These are phyloP conservation scores for Drosophila sturtevanti DNA, from an alignment of 1,140 invertebrate species.

Conservation along the genomic window DNA sequence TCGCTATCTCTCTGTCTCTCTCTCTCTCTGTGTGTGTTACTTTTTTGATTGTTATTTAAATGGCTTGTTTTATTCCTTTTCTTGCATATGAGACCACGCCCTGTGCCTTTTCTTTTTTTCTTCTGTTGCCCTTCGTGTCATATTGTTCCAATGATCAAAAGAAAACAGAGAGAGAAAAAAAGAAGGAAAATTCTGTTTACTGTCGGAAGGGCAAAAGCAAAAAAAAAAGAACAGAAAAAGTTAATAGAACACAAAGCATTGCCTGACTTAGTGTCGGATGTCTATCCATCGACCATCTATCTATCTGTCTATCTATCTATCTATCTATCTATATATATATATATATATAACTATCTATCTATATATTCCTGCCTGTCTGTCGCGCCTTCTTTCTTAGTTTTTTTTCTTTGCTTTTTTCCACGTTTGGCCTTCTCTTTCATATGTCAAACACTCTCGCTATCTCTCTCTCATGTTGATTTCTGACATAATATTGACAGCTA, in stretches of 20 bases:
- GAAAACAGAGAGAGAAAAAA: neutral
- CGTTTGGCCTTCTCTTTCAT: slow-evolving; percentile 7
- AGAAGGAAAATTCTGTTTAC: slow-evolving; percentile 1
- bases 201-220: slow-evolving; percentile 25
- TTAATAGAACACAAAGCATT: slow-evolving; percentile 48
- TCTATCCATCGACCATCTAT: slow-evolving; percentile 56
- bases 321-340: slow-evolving; percentile 11
- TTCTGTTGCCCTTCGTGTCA: slow-evolving; percentile 34
- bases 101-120: neutral
- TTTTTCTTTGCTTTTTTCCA: neutral
- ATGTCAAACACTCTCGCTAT: slow-evolving; percentile 53
- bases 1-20: neutral
- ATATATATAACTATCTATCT: slow-evolving; percentile 10
- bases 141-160: slow-evolving; percentile 3
- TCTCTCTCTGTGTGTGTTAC: slow-evolving; percentile 19
- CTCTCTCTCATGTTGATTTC: slow-evolving; percentile 70
- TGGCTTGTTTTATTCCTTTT: slow-evolving; percentile 22
- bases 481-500: slow-evolving; percentile 81
- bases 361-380: slow-evolving; percentile 38
- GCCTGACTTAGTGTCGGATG: slow-evolving; percentile 52
- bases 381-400: slow-evolving; percentile 20
- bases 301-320: slow-evolving; percentile 26
- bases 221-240: no score
- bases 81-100: slow-evolving; percentile 56
- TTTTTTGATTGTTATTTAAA: slow-evolving; percentile 55